These are phyloP conservation scores for Homalodisca vitripennis DNA, from an alignment of 1,140 invertebrate species.

Conservation along the genomic window DNA sequence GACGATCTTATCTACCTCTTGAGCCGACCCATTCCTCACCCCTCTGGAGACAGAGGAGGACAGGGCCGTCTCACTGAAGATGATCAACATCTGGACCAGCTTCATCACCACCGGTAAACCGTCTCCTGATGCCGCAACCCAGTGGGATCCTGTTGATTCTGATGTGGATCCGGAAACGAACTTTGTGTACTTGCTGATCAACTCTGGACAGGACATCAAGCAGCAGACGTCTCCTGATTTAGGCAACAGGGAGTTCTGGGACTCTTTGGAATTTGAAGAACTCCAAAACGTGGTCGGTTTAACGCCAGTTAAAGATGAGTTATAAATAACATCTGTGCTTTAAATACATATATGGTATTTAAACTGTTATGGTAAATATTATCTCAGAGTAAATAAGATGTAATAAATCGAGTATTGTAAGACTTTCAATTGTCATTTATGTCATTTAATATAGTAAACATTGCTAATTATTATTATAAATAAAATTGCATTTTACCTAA, in stretches of 20 bases:
- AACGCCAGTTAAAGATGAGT: background rate
- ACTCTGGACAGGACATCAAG: background rate
- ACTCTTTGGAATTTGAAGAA: background rate
- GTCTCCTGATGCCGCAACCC: too few relatives aligned
- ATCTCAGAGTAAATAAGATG: too few relatives aligned
- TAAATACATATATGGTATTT: too few relatives aligned
- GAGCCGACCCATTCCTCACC: background rate
- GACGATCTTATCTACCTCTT: conserved; percentile 31
- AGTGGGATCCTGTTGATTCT: too few relatives aligned
- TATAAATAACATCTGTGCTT: too few relatives aligned
- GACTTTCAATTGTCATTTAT: too few relatives aligned
- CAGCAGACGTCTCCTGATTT: background rate
- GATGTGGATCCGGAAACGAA: background rate
- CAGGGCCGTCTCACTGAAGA: background rate
- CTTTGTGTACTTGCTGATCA: background rate
- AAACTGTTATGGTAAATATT: too few relatives aligned
- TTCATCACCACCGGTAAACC: background rate
- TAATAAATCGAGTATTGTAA: too few relatives aligned
- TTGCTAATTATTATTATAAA: too few relatives aligned
- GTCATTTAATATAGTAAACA: too few relatives aligned
- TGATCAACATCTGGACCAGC: background rate
- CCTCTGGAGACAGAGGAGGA: background rate
- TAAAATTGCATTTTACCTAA: too few relatives aligned
- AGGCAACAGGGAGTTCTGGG: background rate
- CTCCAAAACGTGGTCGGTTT: background rate